phyloP scores from a whole-genome alignment of 2,113 vertebrate species.

The Percopsis transmontana region DNA sequence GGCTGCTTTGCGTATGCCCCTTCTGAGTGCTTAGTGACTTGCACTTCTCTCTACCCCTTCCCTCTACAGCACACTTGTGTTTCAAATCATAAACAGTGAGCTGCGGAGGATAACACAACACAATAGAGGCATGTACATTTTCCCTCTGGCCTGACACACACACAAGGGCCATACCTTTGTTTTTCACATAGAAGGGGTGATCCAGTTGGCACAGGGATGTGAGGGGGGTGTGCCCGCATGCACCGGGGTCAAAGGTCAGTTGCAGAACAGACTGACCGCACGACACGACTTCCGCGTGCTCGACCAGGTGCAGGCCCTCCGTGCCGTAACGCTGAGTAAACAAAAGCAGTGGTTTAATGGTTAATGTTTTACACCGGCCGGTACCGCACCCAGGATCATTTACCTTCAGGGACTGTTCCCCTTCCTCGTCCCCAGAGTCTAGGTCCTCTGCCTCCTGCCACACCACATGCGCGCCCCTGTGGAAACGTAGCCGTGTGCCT shows the following conservation, averaged over 20 bases:
- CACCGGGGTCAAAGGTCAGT: conserved; percentile 96
- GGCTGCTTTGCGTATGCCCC: no score
- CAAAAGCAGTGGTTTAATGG: no score
- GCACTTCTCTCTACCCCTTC: no score
- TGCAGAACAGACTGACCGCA: conserved; percentile 93
- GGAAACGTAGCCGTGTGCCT: conserved; percentile 96
- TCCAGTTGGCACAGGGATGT: conserved; percentile 94
- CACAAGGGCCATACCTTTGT: conserved; percentile 84
- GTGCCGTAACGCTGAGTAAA: conserved; percentile 86
- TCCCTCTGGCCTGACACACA: no score
- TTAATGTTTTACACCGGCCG: no score
- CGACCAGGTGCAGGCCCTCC: conserved; percentile 91
- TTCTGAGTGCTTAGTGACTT: no score
- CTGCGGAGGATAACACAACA: no score
- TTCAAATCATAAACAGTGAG: no score
- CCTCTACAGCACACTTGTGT: no score
- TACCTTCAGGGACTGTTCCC: not conserved
- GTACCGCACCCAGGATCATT: no score
- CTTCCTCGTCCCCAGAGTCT: conserved; percentile 77
- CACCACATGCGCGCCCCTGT: conserved; percentile 88
- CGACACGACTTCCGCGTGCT: conserved; percentile 91
- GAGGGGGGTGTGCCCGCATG: conserved; percentile 85
- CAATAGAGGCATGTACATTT: no score
- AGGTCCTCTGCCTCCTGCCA: conserved; percentile 96
- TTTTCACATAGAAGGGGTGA: conserved; percentile 98